Conservation (phyloP, 2,888 invertebrate species). For the Venusia cambrica region DNA sequence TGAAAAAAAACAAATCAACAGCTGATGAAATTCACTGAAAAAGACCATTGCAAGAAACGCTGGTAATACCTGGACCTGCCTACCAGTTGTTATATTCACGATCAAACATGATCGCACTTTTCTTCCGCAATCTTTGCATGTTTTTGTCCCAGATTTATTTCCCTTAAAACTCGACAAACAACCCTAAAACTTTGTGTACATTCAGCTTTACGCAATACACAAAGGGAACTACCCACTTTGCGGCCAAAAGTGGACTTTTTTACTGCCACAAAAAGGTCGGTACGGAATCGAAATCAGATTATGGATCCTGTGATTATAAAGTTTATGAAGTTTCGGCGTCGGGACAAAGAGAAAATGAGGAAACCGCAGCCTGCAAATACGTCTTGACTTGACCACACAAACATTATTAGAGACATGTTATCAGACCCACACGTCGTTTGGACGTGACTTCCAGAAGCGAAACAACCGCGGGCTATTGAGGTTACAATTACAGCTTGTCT, state of each 20-base stretch:
- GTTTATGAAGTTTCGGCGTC: constrained; percentile 66
- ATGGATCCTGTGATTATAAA: constrained; percentile 65
- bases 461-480: constrained; percentile 35
- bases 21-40: too few species aligned
- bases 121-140: constrained; percentile 27
- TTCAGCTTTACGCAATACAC: constrained; percentile 44
- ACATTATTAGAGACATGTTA: constrained; percentile 48
- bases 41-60: too few species aligned
- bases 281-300: constrained; percentile 71
- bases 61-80: too few species aligned
- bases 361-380: constrained; percentile 44
- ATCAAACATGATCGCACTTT: constrained; percentile 8
- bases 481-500: constrained; percentile 24
- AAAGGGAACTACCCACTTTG: constrained; percentile 45
- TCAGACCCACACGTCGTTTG: constrained; percentile 42
- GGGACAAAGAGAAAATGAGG: constrained; percentile 46
- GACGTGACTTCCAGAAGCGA: constrained; percentile 58
- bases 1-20: too few species aligned
- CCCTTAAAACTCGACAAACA: constrained; percentile 41
- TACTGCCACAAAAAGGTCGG: constrained; percentile 63
- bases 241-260: constrained; percentile 58
- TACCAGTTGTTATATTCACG: too few species aligned
- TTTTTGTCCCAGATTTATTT: constrained; percentile 39
- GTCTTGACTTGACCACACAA: constrained; percentile 49
- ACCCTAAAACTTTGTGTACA: constrained; percentile 46